Conservation (phyloP, 2,113 vertebrate species). For the Tragulus kanchil region DNA sequence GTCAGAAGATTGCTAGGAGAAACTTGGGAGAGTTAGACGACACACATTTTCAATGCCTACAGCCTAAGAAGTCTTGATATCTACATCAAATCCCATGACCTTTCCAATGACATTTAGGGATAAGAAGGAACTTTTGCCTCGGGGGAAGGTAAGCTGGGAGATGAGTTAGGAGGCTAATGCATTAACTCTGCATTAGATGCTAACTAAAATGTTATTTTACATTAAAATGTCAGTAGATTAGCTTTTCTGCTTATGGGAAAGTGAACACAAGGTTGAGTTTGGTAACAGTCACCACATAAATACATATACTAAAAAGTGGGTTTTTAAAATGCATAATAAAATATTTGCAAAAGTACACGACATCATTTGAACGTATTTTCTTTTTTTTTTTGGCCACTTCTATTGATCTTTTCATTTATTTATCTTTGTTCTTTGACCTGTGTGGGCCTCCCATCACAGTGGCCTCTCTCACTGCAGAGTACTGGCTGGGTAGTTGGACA, state of each 20-base stretch:
- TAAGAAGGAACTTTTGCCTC: background rate
- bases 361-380: background rate
- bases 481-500: too few species aligned
- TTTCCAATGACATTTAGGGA: background rate
- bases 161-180: background rate
- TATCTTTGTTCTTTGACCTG: too few species aligned
- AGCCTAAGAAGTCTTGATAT: background rate
- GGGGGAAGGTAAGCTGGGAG: background rate
- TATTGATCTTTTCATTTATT: too few species aligned
- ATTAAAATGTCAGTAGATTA: background rate
- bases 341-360: background rate
- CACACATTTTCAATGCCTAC: background rate
- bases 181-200: background rate
- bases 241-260: background rate
- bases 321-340: background rate
- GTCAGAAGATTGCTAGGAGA: background rate
- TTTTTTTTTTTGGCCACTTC: too few species aligned
- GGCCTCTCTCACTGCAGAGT: too few species aligned
- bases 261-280: background rate
- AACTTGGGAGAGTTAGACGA: background rate
- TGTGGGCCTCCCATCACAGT: too few species aligned
- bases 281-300: background rate
- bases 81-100: background rate
- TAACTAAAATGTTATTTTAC: conserved; percentile 40
- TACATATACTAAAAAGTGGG: background rate